Evolutionary conservation across 2,797 vertebrate genomes (phyloP).

Genomic region (Echeneis naucrates): DNA sequence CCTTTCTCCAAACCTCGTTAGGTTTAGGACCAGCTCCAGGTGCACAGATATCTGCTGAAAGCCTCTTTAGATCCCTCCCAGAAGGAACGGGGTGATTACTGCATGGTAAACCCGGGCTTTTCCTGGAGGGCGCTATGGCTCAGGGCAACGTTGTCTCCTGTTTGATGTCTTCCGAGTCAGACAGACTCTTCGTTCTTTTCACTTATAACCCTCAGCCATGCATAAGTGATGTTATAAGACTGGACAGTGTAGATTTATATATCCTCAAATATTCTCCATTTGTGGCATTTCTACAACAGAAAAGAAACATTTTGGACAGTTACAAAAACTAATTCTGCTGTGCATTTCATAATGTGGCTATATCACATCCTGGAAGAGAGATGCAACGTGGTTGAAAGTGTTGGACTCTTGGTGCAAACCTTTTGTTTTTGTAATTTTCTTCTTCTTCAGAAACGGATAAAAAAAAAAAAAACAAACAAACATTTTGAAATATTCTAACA

Average conservation of each 20-base stretch:
- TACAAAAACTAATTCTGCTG: too few species aligned
- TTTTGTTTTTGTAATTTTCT: not conserved
- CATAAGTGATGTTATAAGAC: too few species aligned
- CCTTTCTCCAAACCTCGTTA: constrained; percentile 44
- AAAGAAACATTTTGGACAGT: too few species aligned
- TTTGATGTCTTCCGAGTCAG: constrained; percentile 30
- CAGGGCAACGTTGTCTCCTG: constrained; percentile 20
- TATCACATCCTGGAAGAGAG: not conserved
- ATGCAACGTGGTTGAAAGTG: not conserved
- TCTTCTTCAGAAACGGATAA: too few species aligned
- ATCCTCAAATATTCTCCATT: too few species aligned
- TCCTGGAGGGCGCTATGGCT: constrained; percentile 43
- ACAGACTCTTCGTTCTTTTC: constrained; percentile 12
- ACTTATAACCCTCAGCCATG: constrained; percentile 9
- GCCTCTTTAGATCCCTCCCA: constrained; percentile 65
- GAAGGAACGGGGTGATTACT: constrained; percentile 64
- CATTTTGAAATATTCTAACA: constrained; percentile 1
- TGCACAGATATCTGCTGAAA: constrained; percentile 69
- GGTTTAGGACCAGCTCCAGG: constrained; percentile 57
- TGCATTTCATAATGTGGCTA: not conserved
- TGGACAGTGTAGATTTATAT: too few species aligned
- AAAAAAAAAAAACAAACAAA: not conserved
- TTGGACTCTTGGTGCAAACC: too few species aligned
- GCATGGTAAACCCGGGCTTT: constrained; percentile 57
- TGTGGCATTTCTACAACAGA: too few species aligned